Evolutionary conservation across 2,797 vertebrate species (phyloP).

Genomic region (Morelia viridis): DNA sequence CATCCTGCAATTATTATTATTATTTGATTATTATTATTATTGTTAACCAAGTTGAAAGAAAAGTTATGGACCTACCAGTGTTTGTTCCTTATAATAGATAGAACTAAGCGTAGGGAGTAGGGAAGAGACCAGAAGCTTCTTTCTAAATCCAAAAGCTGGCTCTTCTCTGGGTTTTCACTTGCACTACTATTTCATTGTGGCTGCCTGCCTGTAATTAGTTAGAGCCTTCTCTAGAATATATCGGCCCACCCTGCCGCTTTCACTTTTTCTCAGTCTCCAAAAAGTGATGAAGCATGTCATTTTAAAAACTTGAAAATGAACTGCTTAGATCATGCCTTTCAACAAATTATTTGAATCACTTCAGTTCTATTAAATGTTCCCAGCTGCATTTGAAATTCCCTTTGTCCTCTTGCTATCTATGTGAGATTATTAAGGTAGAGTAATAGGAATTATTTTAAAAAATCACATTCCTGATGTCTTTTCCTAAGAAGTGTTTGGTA

Average conservation of each 20-base stretch:
- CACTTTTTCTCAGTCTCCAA: not conserved
- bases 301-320: not conserved
- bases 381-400: slow-evolving; percentile 36
- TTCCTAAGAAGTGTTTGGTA: not conserved
- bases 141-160: not conserved
- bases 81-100: not conserved
- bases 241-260: not conserved
- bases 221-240: not conserved
- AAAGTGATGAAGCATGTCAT: not conserved
- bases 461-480: not conserved
- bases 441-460: not conserved
- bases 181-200: not conserved
- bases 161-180: slow-evolving; percentile 23
- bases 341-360: not conserved
- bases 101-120: not conserved
- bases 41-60: not conserved
- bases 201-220: slow-evolving; percentile 29
- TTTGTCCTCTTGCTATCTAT: slow-evolving; percentile 5
- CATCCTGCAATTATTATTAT: no score
- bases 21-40: no score
- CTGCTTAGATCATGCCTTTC: not conserved
- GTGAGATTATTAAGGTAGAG: not conserved
- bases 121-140: no score
- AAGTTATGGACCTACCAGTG: not conserved
- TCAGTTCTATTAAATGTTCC: slow-evolving; percentile 12